Evolutionary conservation across 2,797 vertebrate species (phyloP).

Genomic region (Eulemur mongoz): DNA sequence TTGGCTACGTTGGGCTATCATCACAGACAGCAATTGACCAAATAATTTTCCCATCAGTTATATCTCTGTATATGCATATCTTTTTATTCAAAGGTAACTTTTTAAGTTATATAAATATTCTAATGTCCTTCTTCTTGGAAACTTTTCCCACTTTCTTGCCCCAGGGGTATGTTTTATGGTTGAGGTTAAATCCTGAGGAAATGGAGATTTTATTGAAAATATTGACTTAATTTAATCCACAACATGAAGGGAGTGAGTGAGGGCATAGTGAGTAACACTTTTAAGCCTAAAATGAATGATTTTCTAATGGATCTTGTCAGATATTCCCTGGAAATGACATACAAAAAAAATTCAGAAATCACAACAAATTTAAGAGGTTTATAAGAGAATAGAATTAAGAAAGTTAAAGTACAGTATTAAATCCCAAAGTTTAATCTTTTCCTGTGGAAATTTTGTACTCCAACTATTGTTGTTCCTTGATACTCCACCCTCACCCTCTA

Average conservation of each 20-base stretch:
- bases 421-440: slow-evolving; percentile 40
- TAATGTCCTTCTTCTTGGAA: slow-evolving; percentile 17
- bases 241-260: background rate
- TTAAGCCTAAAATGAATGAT: background rate
- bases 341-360: background rate
- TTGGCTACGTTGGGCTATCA: background rate
- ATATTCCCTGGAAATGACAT: background rate
- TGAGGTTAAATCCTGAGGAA: slow-evolving; percentile 51
- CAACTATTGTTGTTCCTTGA: background rate
- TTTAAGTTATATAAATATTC: slow-evolving; percentile 27
- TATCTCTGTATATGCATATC: background rate
- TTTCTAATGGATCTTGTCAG: slow-evolving; percentile 35
- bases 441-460: background rate
- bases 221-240: slow-evolving; percentile 49
- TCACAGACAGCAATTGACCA: background rate
- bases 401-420: background rate
- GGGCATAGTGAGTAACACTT: background rate
- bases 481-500: background rate
- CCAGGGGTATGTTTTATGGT: slow-evolving; percentile 16
- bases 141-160: background rate
- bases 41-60: slow-evolving; percentile 23
- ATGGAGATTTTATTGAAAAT: slow-evolving; percentile 60
- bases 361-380: background rate
- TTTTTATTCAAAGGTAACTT: background rate
- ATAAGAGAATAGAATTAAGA: background rate